A percentile compares a stretch with the other conserved stretches of the same genome.
Evolutionary conservation across 2,888 invertebrate genomes (phyloP).

Genomic region (Liopterus haemorrhoidalis): DNA sequence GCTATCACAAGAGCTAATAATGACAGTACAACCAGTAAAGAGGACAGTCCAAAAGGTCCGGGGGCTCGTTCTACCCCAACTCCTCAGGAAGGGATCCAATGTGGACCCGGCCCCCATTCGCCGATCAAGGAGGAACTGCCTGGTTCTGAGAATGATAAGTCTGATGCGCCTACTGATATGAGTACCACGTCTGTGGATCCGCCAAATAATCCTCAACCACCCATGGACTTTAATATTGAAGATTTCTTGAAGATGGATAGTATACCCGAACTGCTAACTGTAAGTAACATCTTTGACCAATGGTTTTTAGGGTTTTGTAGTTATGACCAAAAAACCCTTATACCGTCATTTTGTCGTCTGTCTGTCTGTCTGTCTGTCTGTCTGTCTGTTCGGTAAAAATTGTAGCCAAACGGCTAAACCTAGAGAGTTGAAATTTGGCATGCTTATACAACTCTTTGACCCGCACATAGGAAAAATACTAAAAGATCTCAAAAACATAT

Average conservation of each 20-base stretch:
- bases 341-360: too few relatives aligned
- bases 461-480: too few relatives aligned
- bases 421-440: too few relatives aligned
- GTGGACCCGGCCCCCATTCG: constrained; percentile 40
- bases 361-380: too few relatives aligned
- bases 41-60: constrained; percentile 22
- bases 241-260: constrained; percentile 77
- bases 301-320: too few relatives aligned
- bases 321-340: too few relatives aligned
- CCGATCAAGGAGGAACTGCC: constrained; percentile 41
- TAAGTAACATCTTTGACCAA: constrained; percentile 42
- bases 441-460: too few relatives aligned
- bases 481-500: too few relatives aligned
- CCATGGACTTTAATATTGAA: constrained; percentile 70
- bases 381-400: too few relatives aligned
- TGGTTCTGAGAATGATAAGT: constrained; percentile 25
- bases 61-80: constrained; percentile 42
- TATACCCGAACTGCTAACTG: constrained; percentile 67
- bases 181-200: constrained; percentile 35
- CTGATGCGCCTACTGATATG: constrained; percentile 32
- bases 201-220: constrained; percentile 31
- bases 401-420: too few relatives aligned
- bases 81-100: constrained; percentile 39
- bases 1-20: constrained; percentile 39
- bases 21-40: constrained; percentile 11